Evolutionary conservation across 2,797 vertebrate species (phyloP), one percentile per base, ranked within the genome.

Genomic region (Cyclura pinguis): DNA sequence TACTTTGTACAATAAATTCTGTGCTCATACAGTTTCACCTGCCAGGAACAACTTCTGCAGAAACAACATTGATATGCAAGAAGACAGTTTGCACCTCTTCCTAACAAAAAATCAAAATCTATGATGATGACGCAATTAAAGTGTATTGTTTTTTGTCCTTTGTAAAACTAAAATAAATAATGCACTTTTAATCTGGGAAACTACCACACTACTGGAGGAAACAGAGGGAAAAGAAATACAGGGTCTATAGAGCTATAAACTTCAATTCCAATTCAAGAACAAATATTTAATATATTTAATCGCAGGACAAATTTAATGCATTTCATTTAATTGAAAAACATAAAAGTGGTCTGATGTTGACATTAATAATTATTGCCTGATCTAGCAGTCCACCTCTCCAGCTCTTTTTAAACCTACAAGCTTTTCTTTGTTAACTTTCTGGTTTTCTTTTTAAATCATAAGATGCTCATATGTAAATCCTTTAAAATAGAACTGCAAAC

Each of bases 341-440:
- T 32, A 94, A 96, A 94, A 96, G 92, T 85, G 64, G 93, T 92
- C 91, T 5, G 88, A 92, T 83, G 89, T 84, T 92, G 94, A 94
- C 91, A 93, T 77, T 84, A 78, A 92, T 91, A 94, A 93, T 85
- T 90, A 52, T 4, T 91, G 86, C 84, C 87, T 91, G 64, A 91
- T 92, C 85, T 78, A 86, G 85, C 18, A 91, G 87, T 74, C 93
- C 85, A 90, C 93, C 93, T 93, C 74, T 55, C 83, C 8, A 35
- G 92, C 86, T 95, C 6, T 90, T 89, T 89, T 90, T 93, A 95
- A 72, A 76, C 78, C 86, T 92, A 90, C 78, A 82, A 88, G 80
- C 50, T 91, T 92, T 81, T 52, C 93, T 95, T 94, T 93, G 89
- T 88, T 96, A 90, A 94, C 57, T 77, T 89, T 50, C 50, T 52